These are phyloP conservation scores for Bombylius major DNA, from an alignment of 2,888 invertebrate species.

Conservation along the genomic window DNA sequence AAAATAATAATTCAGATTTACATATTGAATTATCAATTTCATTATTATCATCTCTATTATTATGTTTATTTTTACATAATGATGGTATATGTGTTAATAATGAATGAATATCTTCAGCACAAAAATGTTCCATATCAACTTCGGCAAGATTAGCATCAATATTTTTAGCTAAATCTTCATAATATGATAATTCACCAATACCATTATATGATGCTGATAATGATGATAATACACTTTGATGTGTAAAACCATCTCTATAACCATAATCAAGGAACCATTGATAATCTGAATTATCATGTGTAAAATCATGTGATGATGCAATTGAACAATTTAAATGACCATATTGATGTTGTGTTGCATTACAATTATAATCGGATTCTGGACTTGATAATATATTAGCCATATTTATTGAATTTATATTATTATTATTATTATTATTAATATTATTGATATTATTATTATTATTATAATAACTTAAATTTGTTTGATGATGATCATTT, in stretches of 20 bases:
- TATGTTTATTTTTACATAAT: conserved; percentile 48
- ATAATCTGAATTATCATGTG: conserved; percentile 80
- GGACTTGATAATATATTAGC: conserved; percentile 24
- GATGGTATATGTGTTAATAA: conserved; percentile 65
- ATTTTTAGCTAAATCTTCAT: conserved; percentile 76
- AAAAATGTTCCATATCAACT: conserved; percentile 90
- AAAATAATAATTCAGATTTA: conserved; percentile 82
- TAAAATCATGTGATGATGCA: conserved; percentile 47
- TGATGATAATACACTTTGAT: conserved; percentile 70
- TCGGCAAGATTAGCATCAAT: conserved; percentile 88
- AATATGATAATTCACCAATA: conserved; percentile 53
- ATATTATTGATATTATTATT: conserved; percentile 13
- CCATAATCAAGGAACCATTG: conserved; percentile 86
- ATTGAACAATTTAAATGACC: conserved; percentile 28
- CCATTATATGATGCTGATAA: conserved; percentile 71
- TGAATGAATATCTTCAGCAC: conserved; percentile 81
- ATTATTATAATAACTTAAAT: conserved; percentile 21
- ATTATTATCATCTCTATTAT: conserved; percentile 37
- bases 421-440: neutral
- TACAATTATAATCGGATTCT: conserved; percentile 36
- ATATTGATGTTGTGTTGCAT: conserved; percentile 27
- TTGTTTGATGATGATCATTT: conserved; percentile 29
- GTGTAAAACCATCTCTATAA: conserved; percentile 62
- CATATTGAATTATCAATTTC: conserved; percentile 80
- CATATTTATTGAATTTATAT: conserved; percentile 14